Conservation (phyloP, 2,797 vertebrate genomes). For the Todus mexicanus region DNA sequence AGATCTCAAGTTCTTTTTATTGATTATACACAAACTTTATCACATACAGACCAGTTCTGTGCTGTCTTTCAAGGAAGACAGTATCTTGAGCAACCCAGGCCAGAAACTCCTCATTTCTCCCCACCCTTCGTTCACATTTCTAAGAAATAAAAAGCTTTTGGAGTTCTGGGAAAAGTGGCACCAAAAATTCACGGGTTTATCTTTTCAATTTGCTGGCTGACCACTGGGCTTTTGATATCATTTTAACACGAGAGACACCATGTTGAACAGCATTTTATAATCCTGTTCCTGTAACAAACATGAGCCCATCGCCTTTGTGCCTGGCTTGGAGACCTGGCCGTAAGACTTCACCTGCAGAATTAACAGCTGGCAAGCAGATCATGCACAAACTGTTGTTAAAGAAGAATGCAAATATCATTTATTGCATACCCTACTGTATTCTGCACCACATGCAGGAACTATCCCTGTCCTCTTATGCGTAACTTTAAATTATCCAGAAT, state of each 20-base stretch:
- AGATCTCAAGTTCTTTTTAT: constrained; percentile 40
- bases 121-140: background rate
- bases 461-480: background rate
- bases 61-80: constrained; percentile 7
- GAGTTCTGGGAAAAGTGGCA: background rate
- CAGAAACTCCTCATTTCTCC: background rate
- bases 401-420: background rate
- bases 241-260: background rate
- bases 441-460: background rate
- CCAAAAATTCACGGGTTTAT: background rate
- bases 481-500: background rate
- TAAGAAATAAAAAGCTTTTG: background rate
- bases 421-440: background rate
- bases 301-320: background rate
- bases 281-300: background rate
- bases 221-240: background rate
- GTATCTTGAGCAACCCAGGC: background rate
- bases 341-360: background rate
- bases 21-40: constrained; percentile 23
- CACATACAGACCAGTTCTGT: background rate
- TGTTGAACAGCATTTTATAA: background rate
- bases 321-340: background rate
- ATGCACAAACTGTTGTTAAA: background rate
- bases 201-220: background rate
- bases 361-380: background rate